These are phyloP conservation scores for Saccopteryx leptura DNA, from an alignment of 2,113 vertebrate species.

Conservation along the genomic window DNA sequence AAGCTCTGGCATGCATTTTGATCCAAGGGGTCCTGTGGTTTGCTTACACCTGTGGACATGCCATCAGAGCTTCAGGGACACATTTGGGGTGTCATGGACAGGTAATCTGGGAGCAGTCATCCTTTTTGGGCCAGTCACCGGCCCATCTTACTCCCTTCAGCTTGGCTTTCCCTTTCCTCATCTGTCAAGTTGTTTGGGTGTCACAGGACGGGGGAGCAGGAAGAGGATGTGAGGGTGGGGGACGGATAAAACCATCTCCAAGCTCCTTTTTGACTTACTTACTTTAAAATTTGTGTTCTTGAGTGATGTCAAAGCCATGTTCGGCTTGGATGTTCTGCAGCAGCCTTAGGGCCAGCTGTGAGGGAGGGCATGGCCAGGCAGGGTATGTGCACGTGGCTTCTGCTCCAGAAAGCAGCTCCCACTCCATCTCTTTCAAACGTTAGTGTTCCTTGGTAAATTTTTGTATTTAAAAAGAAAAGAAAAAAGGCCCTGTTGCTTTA, in stretches of 20 bases:
- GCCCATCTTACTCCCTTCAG: background rate
- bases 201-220: background rate
- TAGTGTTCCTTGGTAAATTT: background rate
- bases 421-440: background rate
- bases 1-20: background rate
- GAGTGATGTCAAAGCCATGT: background rate
- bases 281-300: background rate
- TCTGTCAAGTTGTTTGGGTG: background rate
- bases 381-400: rapidly evolving
- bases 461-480: background rate
- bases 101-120: background rate
- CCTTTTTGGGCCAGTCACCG: background rate
- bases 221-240: background rate
- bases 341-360: background rate
- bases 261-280: background rate
- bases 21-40: background rate
- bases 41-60: background rate
- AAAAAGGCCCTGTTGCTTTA: background rate
- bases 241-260: background rate
- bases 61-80: background rate
- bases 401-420: background rate
- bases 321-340: background rate
- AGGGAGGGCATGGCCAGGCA: background rate
- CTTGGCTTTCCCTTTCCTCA: background rate
- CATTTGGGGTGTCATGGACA: background rate